Evolutionary conservation across 2,888 invertebrate genomes (phyloP), one percentile per base, ranked within the genome.

Genomic region (Macroteleia sp.): DNA sequence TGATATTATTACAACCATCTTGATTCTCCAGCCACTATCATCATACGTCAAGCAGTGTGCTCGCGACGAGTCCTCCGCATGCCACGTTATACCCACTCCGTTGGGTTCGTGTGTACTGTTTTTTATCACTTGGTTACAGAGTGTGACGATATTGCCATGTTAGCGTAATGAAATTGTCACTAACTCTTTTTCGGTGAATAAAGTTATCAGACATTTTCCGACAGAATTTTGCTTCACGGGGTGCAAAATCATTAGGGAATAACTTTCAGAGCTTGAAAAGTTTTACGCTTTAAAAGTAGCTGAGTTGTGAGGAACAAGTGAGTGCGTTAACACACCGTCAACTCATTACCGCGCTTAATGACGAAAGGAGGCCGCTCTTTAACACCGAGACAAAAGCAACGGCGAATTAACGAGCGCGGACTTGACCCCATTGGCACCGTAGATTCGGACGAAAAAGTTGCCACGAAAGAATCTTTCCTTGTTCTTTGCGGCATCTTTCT

Each of bases 1-100:
- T 90, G 90, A 90, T 90, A 90, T 90, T 90, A 90, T 90, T 90
- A 90, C 87, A 86, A 87, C 85, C 88, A 88, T 87, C 87, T 88
- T 89, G 90, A 90, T 90, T 90, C 88, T 80, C 83, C 79, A 81
- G 83, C 83, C 86, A 82, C 83, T 87, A 87, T 90, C 89, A 90
- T 90, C 90, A 90, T 90, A 90, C 87, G 90, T 90, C 90, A 90
- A 84, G 85, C 86, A 82, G 83, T 81, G 83, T 80, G 83, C 83
- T 71, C 75, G 82, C 80, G 82, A 83, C 85, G 84, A 87, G 86
- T 89, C 82, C 50, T 34, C 70, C 48, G 32, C 52, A 59, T 46
- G 67, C 67, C 39, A 50, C 56, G 52, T 77, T 81, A 71, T 61
- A 79, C 79, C 74, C 70, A 64, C 78, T 44, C 28, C 59, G 34